A percentile compares a stretch with the other conserved stretches of the same genome.
Evolutionary conservation across 2,888 invertebrate genomes (phyloP).

Genomic region (Heliconius cydno): DNA sequence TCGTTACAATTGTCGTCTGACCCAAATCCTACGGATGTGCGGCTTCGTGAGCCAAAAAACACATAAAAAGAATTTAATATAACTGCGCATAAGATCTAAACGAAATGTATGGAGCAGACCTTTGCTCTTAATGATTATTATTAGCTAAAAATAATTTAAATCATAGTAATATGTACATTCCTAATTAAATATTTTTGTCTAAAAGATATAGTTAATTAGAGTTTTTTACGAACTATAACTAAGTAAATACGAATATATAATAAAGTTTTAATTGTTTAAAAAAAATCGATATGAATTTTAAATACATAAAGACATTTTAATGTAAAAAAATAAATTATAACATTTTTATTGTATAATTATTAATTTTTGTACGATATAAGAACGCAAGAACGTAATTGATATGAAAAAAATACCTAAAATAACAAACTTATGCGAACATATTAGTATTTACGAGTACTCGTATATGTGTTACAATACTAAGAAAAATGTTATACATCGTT

Average conservation of each 20-base stretch:
- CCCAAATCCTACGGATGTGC: constrained; percentile 79
- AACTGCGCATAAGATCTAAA: constrained; percentile 58
- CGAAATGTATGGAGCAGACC: constrained; percentile 29
- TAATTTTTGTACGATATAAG: not conserved
- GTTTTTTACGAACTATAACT: constrained; percentile 4
- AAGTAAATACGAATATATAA: constrained; percentile 11
- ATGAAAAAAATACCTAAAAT: not conserved
- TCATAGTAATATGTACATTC: not conserved
- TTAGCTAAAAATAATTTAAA: not conserved
- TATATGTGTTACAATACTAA: not conserved
- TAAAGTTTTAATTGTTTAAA: not conserved
- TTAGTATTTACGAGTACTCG: too few species aligned
- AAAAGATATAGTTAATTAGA: constrained; percentile 1
- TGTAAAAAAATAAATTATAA: not conserved
- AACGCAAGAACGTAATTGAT: not conserved
- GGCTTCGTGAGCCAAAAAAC: constrained; percentile 63
- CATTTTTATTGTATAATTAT: not conserved
- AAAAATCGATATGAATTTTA: constrained; percentile 15
- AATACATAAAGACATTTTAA: not conserved
- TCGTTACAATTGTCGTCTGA: constrained; percentile 72
- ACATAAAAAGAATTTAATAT: constrained; percentile 71
- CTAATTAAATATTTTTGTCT: not conserved
- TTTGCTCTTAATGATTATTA: not conserved
- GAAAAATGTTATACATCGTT: not conserved
- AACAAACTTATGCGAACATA: not conserved